These are phyloP conservation scores for Ditula angustiorana DNA, from an alignment of 2,888 invertebrate genomes.

Conservation along the genomic window DNA sequence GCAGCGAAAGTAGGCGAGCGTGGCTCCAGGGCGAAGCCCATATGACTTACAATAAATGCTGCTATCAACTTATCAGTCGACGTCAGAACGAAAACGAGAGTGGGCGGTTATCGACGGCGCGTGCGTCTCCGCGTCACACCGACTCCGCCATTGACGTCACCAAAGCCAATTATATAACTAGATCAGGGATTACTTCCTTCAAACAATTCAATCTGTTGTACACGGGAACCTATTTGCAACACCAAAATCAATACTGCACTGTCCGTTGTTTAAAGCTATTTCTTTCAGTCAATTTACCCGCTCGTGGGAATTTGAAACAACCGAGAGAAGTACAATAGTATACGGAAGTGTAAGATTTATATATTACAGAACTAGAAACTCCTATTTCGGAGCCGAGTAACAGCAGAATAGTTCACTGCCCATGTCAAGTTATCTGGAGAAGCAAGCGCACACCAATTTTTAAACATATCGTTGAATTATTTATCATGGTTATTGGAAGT, in stretches of 20 bases:
- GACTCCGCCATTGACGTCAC: constrained; percentile 53
- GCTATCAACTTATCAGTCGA: constrained; percentile 66
- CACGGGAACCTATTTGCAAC: constrained; percentile 10
- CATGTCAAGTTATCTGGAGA: constrained; percentile 24
- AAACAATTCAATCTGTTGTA: constrained; percentile 43
- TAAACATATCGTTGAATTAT: constrained; percentile 18
- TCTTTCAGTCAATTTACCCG: constrained; percentile 8
- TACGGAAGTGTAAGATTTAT: constrained; percentile 26
- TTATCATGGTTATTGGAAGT: constrained; percentile 22
- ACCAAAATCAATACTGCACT: neutral
- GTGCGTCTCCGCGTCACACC: constrained; percentile 59
- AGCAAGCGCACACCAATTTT: constrained; percentile 8
- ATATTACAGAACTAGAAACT: constrained; percentile 28
- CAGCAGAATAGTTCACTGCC: constrained; percentile 23
- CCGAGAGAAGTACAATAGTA: constrained; percentile 7
- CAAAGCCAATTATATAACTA: constrained; percentile 52
- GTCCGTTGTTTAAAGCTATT: constrained; percentile 3
- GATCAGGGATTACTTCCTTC: constrained; percentile 38
- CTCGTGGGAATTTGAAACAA: constrained; percentile 10
- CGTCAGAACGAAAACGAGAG: constrained; percentile 72
- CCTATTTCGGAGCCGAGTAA: constrained; percentile 14
- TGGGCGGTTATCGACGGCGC: constrained; percentile 66
- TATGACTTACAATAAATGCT: constrained; percentile 29
- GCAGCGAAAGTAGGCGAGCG: neutral
- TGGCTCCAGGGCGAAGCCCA: constrained; percentile 11